Conservation (phyloP, 2,888 invertebrate species). For the Leptinotarsa tumamoca region DNA sequence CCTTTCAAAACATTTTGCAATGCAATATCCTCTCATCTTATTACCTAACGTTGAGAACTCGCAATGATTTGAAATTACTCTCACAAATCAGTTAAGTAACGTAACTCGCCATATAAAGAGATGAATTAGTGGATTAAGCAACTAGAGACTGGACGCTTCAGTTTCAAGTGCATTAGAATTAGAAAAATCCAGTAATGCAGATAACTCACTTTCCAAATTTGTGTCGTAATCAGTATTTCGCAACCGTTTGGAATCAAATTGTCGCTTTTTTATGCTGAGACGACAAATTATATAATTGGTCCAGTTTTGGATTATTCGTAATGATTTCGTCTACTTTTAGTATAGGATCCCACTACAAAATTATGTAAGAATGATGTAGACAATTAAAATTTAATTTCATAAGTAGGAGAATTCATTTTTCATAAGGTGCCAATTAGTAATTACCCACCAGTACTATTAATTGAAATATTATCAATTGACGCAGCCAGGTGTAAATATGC, state of each 20-base stretch:
- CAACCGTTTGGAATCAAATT: neutral
- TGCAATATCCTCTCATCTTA: slow-evolving; percentile 20
- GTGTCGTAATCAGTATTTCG: neutral
- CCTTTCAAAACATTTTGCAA: slow-evolving; percentile 4
- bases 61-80: slow-evolving; percentile 26
- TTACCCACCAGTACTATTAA: too few species aligned
- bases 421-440: too few species aligned
- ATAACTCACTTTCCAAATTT: slow-evolving; percentile 6
- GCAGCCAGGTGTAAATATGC: too few species aligned
- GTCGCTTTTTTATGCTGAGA: neutral
- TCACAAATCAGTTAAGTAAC: slow-evolving; percentile 24
- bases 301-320: too few species aligned
- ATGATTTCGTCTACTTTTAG: too few species aligned
- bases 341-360: too few species aligned
- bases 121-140: slow-evolving; percentile 7
- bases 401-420: too few species aligned
- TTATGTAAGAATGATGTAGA: too few species aligned
- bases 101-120: slow-evolving; percentile 9
- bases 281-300: too few species aligned
- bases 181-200: neutral
- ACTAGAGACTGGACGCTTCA: slow-evolving; percentile 23
- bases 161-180: slow-evolving; percentile 19
- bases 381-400: too few species aligned
- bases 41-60: slow-evolving; percentile 17
- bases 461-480: too few species aligned